phyloP scores from a whole-genome alignment of 2,888 invertebrate genomes.

The Microctonus aethiopoides region DNA sequence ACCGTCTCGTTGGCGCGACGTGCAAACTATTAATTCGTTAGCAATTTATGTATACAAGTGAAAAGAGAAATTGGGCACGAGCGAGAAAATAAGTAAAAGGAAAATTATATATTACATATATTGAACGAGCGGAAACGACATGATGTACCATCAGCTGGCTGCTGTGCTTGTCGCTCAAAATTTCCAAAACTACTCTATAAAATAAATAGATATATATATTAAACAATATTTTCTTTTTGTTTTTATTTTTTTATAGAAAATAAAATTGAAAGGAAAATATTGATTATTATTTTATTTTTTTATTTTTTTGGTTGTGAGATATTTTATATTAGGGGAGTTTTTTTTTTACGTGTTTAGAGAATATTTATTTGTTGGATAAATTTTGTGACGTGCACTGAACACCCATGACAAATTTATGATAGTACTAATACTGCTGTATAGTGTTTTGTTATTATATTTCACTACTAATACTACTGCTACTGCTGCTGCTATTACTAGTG shows the following conservation, averaged over 20 bases:
- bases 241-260: too few species aligned
- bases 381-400: slow-evolving; percentile 46
- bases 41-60: slow-evolving; percentile 3
- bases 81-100: slow-evolving; percentile 20
- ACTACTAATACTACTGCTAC: not conserved
- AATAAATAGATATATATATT: too few species aligned
- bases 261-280: not conserved
- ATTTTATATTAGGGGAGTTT: not conserved
- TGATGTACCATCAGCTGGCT: slow-evolving; percentile 15
- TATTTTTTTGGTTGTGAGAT: not conserved
- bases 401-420: slow-evolving; percentile 54
- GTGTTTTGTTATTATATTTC: too few species aligned
- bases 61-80: slow-evolving; percentile 26
- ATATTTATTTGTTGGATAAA: slow-evolving; percentile 50
- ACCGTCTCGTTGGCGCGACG: slow-evolving; percentile 36
- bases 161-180: slow-evolving; percentile 25
- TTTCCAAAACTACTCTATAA: slow-evolving; percentile 10
- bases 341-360: not conserved
- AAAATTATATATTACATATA: not conserved
- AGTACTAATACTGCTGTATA: not conserved
- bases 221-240: not conserved
- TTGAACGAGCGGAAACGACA: not conserved
- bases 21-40: slow-evolving; percentile 47
- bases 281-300: not conserved
- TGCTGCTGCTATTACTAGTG: not conserved